A percentile compares a stretch with the other conserved stretches of the same genome.
Evolutionary conservation across 64 coral and sea anemone genomes (phyloP).

Genomic region (Pocillopora damicornis): DNA sequence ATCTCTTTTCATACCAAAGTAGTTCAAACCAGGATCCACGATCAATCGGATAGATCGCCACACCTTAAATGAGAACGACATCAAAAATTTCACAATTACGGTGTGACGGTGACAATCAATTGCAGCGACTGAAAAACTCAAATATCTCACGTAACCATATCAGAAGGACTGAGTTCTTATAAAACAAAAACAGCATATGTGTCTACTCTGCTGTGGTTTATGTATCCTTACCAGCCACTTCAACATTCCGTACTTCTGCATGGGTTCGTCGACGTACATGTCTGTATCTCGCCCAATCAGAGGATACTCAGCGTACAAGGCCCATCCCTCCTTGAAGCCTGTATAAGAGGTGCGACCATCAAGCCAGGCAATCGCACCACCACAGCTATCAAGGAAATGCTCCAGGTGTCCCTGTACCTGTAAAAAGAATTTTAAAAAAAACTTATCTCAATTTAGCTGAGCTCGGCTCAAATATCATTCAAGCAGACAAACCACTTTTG

Average conservation of each 20-base stretch:
- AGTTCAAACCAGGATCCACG: too few relatives aligned
- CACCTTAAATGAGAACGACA: too few relatives aligned
- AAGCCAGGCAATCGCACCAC: slow-evolving; percentile 63
- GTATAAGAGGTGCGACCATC: slow-evolving; percentile 36
- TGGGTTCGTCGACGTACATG: slow-evolving; percentile 41
- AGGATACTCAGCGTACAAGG: slow-evolving; percentile 76
- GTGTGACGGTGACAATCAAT: too few relatives aligned
- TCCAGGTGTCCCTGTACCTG: slow-evolving; percentile 46
- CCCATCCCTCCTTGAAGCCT: slow-evolving; percentile 79
- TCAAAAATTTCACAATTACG: too few relatives aligned
- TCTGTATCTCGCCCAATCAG: slow-evolving; percentile 63
- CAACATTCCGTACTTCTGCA: slow-evolving; percentile 77
- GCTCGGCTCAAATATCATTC: too few relatives aligned
- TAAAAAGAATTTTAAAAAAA: background rate
- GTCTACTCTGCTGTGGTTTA: too few relatives aligned
- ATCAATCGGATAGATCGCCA: too few relatives aligned
- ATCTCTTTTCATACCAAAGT: too few relatives aligned
- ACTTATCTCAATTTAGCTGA: too few relatives aligned
- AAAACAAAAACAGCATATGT: background rate
- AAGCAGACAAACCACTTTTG: too few relatives aligned
- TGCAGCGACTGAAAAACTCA: too few relatives aligned
- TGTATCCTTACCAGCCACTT: slow-evolving; percentile 65
- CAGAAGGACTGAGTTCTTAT: background rate
- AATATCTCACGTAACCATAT: background rate
- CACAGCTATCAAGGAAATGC: slow-evolving; percentile 67